A percentile compares a stretch with the other conserved stretches of the same genome.
Evolutionary conservation across 2,888 invertebrate genomes (phyloP).

Genomic region (Tetramorium bicarinatum): DNA sequence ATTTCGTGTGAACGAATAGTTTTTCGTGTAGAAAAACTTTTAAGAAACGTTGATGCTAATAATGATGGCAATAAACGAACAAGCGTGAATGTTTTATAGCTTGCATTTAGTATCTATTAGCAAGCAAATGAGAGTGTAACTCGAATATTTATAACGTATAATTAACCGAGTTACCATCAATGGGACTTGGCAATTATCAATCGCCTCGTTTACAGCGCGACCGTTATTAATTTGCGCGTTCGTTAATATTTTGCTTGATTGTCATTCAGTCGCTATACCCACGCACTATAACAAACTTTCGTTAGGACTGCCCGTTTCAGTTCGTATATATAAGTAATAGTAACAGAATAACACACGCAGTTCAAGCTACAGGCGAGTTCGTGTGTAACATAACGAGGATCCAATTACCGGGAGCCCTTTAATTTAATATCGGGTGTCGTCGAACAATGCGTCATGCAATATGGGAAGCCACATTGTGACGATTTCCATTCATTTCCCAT

Average conservation of each 20-base stretch:
- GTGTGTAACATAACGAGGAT: constrained; percentile 61
- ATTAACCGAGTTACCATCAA: constrained; percentile 52
- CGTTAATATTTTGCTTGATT: constrained; percentile 60
- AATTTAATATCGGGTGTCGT: constrained; percentile 62
- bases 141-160: constrained; percentile 56
- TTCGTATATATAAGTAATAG: constrained; percentile 60
- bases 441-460: constrained; percentile 60
- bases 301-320: constrained; percentile 57
- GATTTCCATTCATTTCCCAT: constrained; percentile 54
- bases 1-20: neutral
- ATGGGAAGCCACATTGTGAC: constrained; percentile 55
- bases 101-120: constrained; percentile 41
- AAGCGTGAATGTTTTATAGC: constrained; percentile 28
- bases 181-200: constrained; percentile 53
- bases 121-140: constrained; percentile 23
- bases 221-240: constrained; percentile 53
- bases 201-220: constrained; percentile 29
- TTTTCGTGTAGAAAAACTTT: neutral
- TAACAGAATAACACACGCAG: constrained; percentile 62
- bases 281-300: constrained; percentile 56
- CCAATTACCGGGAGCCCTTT: constrained; percentile 68
- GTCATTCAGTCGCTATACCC: constrained; percentile 60
- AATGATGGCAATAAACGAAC: constrained; percentile 1
- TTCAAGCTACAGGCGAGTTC: constrained; percentile 56
- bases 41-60: constrained; percentile 1